Evolutionary conservation across 2,797 vertebrate genomes (phyloP).

Genomic region (Siniperca undulata): DNA sequence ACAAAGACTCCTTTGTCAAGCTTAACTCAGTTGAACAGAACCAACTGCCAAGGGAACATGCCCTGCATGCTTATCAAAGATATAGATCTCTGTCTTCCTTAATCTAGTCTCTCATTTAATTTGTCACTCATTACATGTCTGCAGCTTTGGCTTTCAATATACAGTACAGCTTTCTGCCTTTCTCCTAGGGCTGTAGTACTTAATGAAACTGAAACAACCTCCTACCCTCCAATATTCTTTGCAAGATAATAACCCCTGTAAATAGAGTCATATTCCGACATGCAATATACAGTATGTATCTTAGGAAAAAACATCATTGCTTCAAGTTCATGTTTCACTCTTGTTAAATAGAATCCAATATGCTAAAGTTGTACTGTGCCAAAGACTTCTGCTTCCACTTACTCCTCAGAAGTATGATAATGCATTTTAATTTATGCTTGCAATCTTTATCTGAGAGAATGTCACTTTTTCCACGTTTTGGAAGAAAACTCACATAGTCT

Average conservation of each 20-base stretch:
- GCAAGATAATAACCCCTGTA: constrained; percentile 42
- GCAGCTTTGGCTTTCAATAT: constrained; percentile 48
- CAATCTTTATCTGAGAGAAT: constrained; percentile 30
- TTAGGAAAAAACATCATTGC: constrained; percentile 18
- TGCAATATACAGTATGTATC: constrained; percentile 30
- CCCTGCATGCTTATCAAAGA: constrained; percentile 44
- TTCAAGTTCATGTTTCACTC: constrained; percentile 19
- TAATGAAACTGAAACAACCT: constrained; percentile 60
- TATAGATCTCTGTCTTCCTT: constrained; percentile 40
- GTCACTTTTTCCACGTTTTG: constrained; percentile 34
- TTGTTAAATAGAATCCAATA: constrained; percentile 38
- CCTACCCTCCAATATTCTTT: constrained; percentile 44
- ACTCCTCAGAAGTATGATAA: constrained; percentile 12
- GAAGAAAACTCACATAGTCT: constrained; percentile 36
- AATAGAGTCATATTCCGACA: constrained; percentile 46
- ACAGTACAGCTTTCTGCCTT: constrained; percentile 33
- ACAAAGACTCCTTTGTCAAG: constrained; percentile 38
- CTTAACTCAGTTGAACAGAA: constrained; percentile 41
- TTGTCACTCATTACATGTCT: constrained; percentile 55
- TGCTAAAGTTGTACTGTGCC: constrained; percentile 13
- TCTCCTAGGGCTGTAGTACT: constrained; percentile 20
- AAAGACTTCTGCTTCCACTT: constrained; percentile 11
- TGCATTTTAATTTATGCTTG: constrained; percentile 19
- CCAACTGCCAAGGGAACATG: constrained; percentile 28
- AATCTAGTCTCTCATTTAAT: constrained; percentile 52